These are phyloP conservation scores for Drosophila seclusa DNA, from an alignment of 2,888 invertebrate genomes.

Conservation along the genomic window DNA sequence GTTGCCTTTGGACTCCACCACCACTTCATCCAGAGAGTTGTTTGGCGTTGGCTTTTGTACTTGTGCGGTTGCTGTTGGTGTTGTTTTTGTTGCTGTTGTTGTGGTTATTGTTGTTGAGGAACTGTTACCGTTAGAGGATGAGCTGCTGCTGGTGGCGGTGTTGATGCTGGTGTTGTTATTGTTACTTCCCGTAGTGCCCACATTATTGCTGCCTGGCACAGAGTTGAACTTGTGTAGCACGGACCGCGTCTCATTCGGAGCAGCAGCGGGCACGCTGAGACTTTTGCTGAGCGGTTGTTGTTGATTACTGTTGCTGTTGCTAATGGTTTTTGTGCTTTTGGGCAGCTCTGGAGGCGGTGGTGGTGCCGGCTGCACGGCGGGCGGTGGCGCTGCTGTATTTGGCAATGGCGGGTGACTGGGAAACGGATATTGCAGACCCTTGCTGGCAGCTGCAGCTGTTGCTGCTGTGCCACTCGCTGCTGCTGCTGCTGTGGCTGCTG, in stretches of 20 bases:
- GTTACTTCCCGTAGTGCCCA: slow-evolving; percentile 74
- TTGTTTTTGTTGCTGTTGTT: slow-evolving; percentile 35
- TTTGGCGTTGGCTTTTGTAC: slow-evolving; percentile 67
- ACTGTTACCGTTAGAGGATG: slow-evolving; percentile 79
- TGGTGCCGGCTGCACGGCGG: slow-evolving; percentile 76
- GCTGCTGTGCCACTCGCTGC: slow-evolving; percentile 13
- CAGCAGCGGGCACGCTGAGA: slow-evolving; percentile 79
- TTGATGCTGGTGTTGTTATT: slow-evolving; percentile 49
- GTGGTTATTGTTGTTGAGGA: slow-evolving; percentile 67
- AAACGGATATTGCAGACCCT: slow-evolving; percentile 90
- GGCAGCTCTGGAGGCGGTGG: slow-evolving; percentile 68
- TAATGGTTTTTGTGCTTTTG: slow-evolving; percentile 25
- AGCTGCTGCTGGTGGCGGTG: slow-evolving; percentile 23
- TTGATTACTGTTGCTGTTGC: slow-evolving; percentile 37
- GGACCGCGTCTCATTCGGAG: slow-evolving; percentile 30
- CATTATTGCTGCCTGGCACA: slow-evolving; percentile 84
- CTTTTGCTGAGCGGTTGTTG: slow-evolving; percentile 81
- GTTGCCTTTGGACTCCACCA: slow-evolving; percentile 38
- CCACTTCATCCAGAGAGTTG: slow-evolving; percentile 46
- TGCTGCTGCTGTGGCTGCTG: slow-evolving; percentile 11
- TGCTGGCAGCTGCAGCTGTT: slow-evolving; percentile 67
- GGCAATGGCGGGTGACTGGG: slow-evolving; percentile 90
- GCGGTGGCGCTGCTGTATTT: slow-evolving; percentile 81
- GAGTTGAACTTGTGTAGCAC: slow-evolving; percentile 83
- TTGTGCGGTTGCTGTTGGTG: slow-evolving; percentile 46